Evolutionary conservation across 2,113 vertebrate species (phyloP), one percentile per base, ranked within the genome.

Genomic region (Myiozetetes cayanensis): DNA sequence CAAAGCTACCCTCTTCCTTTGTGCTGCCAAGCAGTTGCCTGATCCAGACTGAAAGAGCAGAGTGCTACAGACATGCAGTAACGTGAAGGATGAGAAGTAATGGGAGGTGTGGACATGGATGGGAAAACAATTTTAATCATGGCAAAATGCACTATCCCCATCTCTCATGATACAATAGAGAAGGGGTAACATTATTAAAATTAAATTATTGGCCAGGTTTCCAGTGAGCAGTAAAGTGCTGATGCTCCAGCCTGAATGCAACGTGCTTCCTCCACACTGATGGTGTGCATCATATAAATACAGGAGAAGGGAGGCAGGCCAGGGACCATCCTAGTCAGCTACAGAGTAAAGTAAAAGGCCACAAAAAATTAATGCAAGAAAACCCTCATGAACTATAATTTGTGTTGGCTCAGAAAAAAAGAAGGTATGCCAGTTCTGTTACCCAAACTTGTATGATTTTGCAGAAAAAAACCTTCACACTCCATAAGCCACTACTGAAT

Each of bases 31-130:
- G 46, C 33, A 37, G 24, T n/a, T 49, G 9, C 33, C 50, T 14
- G 35, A 59, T n/a, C 44, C n/a, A 58, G 46, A 28, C 21, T 27
- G n/a, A 41, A 70, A 75, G 14, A 1, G 0, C 4, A 11, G 33
- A 52, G n/a, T 22, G 43, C 44, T 37, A n/a, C 2, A 1, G 49
- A 41, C 21, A 6, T 27, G 9, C 2, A 3, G n/a, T 6, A 28
- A 44, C 1, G 14, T 2, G 43, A 37, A 81, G 16, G 46, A 41
- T 12, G 14, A 41, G 35, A 83, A 37, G 23, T 20, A 56, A 50
- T 0, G 0, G 30, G 23, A 90, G 5, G 12, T 24, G 18, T 2
- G 28, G n/a, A 63, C 1, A 10, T 1, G 15, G 43, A 78, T 14
- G 8, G 8, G 12, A 81, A 87, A 88, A 49, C 12, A 41, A 49